Percentiles rank a stretch among this genome's conserved stretches.
phyloP scores from a whole-genome alignment of 2,797 vertebrate species.

The Lithobates pipiens region DNA sequence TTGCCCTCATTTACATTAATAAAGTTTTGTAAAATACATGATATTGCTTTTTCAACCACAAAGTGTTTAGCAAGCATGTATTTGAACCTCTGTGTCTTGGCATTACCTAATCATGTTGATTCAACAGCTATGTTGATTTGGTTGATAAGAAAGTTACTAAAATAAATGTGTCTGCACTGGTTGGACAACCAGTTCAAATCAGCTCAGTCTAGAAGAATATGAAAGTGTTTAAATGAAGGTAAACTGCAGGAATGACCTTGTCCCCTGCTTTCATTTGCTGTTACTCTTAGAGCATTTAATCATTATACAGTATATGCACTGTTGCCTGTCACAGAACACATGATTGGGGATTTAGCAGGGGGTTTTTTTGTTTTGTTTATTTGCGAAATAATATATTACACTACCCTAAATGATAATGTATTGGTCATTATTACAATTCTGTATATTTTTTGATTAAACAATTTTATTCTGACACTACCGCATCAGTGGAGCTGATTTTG shows the following conservation, averaged over 20 bases:
- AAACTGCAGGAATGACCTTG: conserved; percentile 31
- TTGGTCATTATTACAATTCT: too few species aligned
- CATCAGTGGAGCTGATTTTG: too few species aligned
- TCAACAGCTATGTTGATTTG: conserved; percentile 51
- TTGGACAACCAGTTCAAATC: conserved; percentile 39
- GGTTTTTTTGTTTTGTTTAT: neutral
- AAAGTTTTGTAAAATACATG: too few species aligned
- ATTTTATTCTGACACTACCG: too few species aligned
- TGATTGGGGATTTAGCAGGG: neutral
- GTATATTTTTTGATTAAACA: too few species aligned
- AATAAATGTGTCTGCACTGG: conserved; percentile 3
- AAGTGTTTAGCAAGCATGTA: neutral
- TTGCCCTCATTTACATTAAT: too few species aligned
- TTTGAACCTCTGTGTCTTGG: conserved; percentile 10
- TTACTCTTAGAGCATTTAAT: neutral
- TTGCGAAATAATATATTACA: too few species aligned
- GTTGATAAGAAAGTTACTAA: conserved; percentile 65
- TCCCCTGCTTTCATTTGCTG: neutral
- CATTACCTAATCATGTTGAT: conserved; percentile 24
- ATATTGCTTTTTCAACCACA: too few species aligned
- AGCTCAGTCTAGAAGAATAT: conserved; percentile 17
- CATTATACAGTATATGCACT: neutral
- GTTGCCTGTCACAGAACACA: neutral
- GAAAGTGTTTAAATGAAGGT: neutral
- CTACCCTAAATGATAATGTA: too few species aligned